These are phyloP conservation scores for Corydoras maculifer DNA, from an alignment of 2,113 vertebrate species.

Conservation along the genomic window DNA sequence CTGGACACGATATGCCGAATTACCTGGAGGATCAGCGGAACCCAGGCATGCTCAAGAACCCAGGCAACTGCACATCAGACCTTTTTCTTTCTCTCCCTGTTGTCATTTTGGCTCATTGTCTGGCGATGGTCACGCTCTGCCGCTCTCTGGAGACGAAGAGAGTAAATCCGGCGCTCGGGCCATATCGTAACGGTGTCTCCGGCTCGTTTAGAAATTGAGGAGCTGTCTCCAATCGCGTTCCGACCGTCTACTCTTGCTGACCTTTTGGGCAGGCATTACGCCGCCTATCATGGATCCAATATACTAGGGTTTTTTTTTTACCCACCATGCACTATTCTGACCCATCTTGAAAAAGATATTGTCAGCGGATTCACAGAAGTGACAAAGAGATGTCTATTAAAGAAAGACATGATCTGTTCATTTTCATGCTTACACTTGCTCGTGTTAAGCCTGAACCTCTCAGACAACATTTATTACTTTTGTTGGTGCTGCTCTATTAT, in stretches of 20 bases:
- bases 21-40: slow-evolving; percentile 68
- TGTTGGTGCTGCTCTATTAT: no score
- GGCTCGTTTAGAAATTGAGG: slow-evolving; percentile 50
- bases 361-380: neutral
- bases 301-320: neutral
- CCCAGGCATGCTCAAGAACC: slow-evolving; percentile 53
- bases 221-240: slow-evolving; percentile 61
- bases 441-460: no score
- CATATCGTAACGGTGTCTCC: slow-evolving; percentile 47
- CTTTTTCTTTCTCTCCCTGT: slow-evolving; percentile 44
- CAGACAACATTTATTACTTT: no score
- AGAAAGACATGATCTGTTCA: neutral
- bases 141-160: slow-evolving; percentile 57
- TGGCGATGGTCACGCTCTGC: slow-evolving; percentile 64
- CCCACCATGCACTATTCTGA: slow-evolving; percentile 5
- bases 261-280: slow-evolving; percentile 17
- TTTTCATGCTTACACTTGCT: neutral
- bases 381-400: slow-evolving; percentile 17
- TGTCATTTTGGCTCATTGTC: slow-evolving; percentile 60
- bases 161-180: slow-evolving; percentile 41
- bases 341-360: neutral
- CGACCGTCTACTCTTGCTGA: slow-evolving; percentile 44
- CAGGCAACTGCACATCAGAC: slow-evolving; percentile 42
- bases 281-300: slow-evolving; percentile 6
- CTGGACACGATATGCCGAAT: slow-evolving; percentile 68